Conservation (phyloP, 1,140 invertebrate species). For the Aphis craccivora region DNA sequence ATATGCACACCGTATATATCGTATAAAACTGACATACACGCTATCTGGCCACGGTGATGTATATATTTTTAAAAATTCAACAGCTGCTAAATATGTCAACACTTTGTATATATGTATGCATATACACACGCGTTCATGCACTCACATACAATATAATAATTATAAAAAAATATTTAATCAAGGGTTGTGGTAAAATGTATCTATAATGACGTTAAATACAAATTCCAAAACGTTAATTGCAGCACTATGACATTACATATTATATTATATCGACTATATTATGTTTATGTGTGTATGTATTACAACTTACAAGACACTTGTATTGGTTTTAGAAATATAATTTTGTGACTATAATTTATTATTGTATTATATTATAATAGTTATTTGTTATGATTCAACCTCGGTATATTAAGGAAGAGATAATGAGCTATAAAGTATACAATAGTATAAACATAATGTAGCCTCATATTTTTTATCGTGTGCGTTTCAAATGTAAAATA, state of each 20-base stretch:
- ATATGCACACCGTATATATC: background rate
- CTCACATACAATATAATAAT: background rate
- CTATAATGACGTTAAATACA: background rate
- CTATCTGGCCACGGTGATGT: slow-evolving; percentile 35
- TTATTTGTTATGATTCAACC: background rate
- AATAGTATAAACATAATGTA: background rate
- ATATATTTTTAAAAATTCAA: slow-evolving; percentile 55
- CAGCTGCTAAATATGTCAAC: slow-evolving; percentile 54
- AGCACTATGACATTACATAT: background rate
- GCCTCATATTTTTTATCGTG: slow-evolving; percentile 15
- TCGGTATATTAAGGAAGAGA: background rate
- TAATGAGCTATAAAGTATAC: background rate
- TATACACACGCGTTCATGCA: background rate
- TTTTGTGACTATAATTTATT: background rate
- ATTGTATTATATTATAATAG: background rate
- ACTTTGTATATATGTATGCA: background rate
- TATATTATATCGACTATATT: background rate
- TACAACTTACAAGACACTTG: background rate
- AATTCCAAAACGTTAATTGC: background rate
- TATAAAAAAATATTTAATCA: slow-evolving; percentile 9
- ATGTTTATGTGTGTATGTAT: background rate
- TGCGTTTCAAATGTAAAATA: background rate
- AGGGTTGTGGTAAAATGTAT: background rate
- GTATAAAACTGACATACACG: slow-evolving; percentile 19
- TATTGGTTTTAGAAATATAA: background rate